Evolutionary conservation across 1,140 invertebrate genomes (phyloP).

Genomic region (Holotrichia oblita): DNA sequence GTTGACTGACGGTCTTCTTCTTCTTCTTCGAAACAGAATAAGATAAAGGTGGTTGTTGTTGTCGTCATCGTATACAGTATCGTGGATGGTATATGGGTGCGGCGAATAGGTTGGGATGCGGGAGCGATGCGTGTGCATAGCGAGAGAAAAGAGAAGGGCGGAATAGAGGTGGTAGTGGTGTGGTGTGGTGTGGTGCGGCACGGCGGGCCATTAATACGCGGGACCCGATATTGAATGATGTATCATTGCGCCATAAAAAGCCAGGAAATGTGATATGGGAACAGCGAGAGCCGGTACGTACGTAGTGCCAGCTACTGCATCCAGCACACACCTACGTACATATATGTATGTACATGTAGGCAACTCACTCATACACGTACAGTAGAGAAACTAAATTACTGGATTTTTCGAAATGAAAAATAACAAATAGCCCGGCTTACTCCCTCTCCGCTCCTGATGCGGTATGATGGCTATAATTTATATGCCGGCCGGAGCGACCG

Average conservation of each 20-base stretch:
- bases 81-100: neutral
- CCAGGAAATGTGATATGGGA: constrained; percentile 62
- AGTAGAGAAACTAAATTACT: constrained; percentile 61
- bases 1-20: too few species aligned
- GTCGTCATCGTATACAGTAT: neutral
- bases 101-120: neutral
- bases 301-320: neutral
- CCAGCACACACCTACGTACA: neutral
- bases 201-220: constrained; percentile 59
- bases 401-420: constrained; percentile 63
- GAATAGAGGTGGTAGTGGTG: neutral
- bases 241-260: constrained; percentile 62
- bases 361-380: constrained; percentile 50
- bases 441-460: constrained; percentile 49
- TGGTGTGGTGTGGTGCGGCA: constrained; percentile 26
- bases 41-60: neutral
- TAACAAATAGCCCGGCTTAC: constrained; percentile 62
- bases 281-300: constrained; percentile 52
- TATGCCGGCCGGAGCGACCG: constrained; percentile 48
- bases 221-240: constrained; percentile 61
- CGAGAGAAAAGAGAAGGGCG: neutral
- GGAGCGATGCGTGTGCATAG: neutral
- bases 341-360: too few species aligned
- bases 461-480: constrained; percentile 61
- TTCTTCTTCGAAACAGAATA: too few species aligned